Base-by-base conservation (phyloP, 2,113 vertebrate species). In the Callorhinus ursinus region DNA sequence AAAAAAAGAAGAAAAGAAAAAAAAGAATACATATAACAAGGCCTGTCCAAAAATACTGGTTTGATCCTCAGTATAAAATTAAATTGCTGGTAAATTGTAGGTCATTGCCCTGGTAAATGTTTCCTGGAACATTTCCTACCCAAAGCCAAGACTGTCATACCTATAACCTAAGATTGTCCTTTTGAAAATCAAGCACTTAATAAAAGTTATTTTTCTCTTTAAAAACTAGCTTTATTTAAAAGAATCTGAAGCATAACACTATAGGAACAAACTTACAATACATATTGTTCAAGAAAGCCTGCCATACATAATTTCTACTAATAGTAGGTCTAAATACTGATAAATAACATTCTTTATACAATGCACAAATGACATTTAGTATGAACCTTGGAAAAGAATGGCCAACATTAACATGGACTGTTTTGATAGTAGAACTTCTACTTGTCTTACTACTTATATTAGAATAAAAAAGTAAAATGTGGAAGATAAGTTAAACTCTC, bases 151-250 rank as follows among this genome's bases (percentile, higher is more conserved):
- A 74, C 19, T 28, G 21, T 97, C 33, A 92, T 4, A 65, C 12
- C 36, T 93, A 82, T 71, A 77, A 77, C 74, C 74, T 49, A 49
- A 76, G 26, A 76, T 91, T 91, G 31, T 93, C 61, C 91, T 93
- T 82, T 82, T 69, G 61, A 96, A 96, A 72, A 51, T 81, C 93
- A 97, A 59, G 83, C 80, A 96, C 83, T 97, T 97, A 67, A 83
- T 96, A 96, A 98, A 92, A 97, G 74, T 86, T 94, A 89, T 89
- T 98, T 91, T 96, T 98, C 97, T 97, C 98, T 96, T 2, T 98
- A 98, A 98, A 98, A 98, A 95, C 92, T 95, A 97, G 57, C 97
- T 99, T 99, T 99, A 98, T 99, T 99, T 97, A 96, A 98, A 98
- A 98, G 88, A 98, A 98, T 98, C 36, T 96, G 93, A 98, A 97